phyloP scores from a whole-genome alignment of 1,140 invertebrate species.

The Brachystomella parvula region DNA sequence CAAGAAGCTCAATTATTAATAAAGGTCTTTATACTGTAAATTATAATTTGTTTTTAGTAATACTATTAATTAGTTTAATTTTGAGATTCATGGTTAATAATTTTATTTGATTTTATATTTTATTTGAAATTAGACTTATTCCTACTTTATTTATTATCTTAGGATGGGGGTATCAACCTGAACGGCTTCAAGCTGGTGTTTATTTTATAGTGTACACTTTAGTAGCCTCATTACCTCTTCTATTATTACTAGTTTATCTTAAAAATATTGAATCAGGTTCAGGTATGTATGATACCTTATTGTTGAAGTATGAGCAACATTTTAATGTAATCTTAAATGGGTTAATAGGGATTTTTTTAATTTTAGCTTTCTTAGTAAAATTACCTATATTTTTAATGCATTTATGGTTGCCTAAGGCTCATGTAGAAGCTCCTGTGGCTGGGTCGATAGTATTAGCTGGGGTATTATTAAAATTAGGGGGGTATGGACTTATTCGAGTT shows the following conservation, averaged over 20 bases:
- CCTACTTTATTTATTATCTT: conserved; percentile 56
- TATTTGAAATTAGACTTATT: conserved; percentile 57
- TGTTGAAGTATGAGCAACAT: no score
- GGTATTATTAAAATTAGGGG: conserved; percentile 59
- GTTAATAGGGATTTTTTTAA: conserved; percentile 48
- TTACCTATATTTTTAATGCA: conserved; percentile 60
- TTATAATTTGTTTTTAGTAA: conserved; percentile 36
- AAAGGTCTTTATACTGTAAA: conserved; percentile 5
- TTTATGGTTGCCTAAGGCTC: conserved; percentile 61
- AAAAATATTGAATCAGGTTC: no score
- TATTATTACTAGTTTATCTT: conserved; percentile 50
- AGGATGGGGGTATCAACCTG: conserved; percentile 54
- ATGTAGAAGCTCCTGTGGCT: conserved; percentile 52
- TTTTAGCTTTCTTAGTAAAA: conserved; percentile 58
- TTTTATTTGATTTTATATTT: conserved; percentile 59
- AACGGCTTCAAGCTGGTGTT: conserved; percentile 51
- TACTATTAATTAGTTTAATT: conserved; percentile 51
- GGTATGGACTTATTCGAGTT: conserved; percentile 53
- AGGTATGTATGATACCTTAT: no score
- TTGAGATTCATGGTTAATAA: conserved; percentile 49
- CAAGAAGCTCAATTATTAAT: no score
- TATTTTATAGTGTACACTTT: conserved; percentile 59
- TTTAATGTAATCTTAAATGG: no score
- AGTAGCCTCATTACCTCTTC: conserved; percentile 53
- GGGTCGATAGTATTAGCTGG: conserved; percentile 55